Evolutionary conservation across 2,113 vertebrate species (phyloP), one percentile per base, ranked within the genome.

Genomic region (Nerophis ophidion): DNA sequence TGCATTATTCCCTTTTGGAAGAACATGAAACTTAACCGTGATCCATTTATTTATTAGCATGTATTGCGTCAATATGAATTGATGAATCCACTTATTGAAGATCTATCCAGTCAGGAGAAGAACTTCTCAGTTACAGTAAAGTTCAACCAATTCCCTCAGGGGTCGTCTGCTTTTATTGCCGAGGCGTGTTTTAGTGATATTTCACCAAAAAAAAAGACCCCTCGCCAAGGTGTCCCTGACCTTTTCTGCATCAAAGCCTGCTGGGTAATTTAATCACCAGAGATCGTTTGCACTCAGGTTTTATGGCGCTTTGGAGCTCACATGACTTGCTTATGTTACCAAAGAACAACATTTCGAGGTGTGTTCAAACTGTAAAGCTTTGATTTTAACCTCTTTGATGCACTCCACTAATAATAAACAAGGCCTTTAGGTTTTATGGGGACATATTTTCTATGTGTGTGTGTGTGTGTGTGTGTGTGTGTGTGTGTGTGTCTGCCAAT

Each of bases 231-330:
- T 19, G 42, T 44, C 53, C 15, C 38, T 44, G 54, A 40, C 54
- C 16, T 56, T 26, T 56, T 42, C 36, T 17, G 54, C 54, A 42
- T 60, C 58, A 47, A 60, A 60, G 46, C 12, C 57, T 47, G 44
- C 44, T 36, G 58, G 44, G 58, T 60, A 60, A 60, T 46, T 48
- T 36, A 60, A 60, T 70, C 58, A 11, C 44, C 46, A 16, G 6
- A 48, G 57, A 47, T 35, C 48, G 19, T 60, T 48, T 48, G 48
- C 33, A 60, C 54, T 4, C 10, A 70, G 64, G 53, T 77, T 86
- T 85, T 76, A 79, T 73, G 72, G 63, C 55, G 54, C 80, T 44
- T 48, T 81, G 54, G 57, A 34, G 76, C 81, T 85, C 76, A 13
- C 10, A 65, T 73, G 80, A 74, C 68, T 6, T 57, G 72, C 16